These are phyloP conservation scores for Rhinolophus ferrumequinum DNA, from an alignment of 2,113 vertebrate genomes.

Conservation along the genomic window DNA sequence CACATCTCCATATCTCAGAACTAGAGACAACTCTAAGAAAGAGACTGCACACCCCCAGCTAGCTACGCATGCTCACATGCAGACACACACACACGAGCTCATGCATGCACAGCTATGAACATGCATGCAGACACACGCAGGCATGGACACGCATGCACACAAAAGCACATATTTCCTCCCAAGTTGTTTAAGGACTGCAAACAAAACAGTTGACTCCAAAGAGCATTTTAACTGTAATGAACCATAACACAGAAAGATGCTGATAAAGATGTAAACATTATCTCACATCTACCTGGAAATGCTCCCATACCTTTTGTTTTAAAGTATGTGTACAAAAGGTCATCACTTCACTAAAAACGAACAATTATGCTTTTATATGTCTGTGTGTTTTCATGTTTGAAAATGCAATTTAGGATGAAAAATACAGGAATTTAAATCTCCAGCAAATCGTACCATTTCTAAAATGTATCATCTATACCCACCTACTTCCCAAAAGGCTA, in stretches of 20 bases:
- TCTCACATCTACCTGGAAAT: neutral
- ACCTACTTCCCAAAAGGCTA: neutral
- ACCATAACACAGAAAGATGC: neutral
- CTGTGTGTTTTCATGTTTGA: neutral
- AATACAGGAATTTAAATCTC: conserved; percentile 24
- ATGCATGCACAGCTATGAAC: neutral
- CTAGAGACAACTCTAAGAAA: neutral
- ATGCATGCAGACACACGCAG: neutral
- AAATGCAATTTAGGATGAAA: conserved; percentile 26
- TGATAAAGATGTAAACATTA: neutral
- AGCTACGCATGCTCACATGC: neutral
- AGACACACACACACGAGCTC: neutral
- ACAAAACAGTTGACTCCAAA: neutral
- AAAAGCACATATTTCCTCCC: neutral
- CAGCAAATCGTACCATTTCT: neutral
- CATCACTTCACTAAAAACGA: neutral
- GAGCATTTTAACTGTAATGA: neutral
- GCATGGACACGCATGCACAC: neutral
- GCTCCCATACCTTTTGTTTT: neutral
- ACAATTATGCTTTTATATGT: neutral
- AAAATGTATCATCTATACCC: neutral
- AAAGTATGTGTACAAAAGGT: neutral
- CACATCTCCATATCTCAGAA: neutral
- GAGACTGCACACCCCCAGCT: neutral
- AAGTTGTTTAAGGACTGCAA: neutral